A percentile compares a stretch with the other conserved stretches of the same genome.
Evolutionary conservation across 2,888 invertebrate species (phyloP).

Genomic region (Agonopterix heracliana): DNA sequence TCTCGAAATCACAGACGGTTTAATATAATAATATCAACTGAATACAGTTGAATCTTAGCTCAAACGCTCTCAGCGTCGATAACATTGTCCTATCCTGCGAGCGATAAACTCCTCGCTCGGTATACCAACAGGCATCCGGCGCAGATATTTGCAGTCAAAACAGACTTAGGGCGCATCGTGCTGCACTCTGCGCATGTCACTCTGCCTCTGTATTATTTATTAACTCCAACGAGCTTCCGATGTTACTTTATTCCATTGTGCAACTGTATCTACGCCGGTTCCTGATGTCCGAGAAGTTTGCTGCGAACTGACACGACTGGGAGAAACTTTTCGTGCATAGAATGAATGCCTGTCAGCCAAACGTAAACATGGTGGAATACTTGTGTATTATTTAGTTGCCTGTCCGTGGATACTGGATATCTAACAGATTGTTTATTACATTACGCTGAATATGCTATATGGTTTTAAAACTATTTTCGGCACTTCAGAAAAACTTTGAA

Average conservation of each 20-base stretch:
- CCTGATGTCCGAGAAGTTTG: slow-evolving; percentile 70
- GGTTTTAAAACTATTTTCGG: slow-evolving; percentile 4
- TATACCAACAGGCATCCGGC: slow-evolving; percentile 40
- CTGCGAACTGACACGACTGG: slow-evolving; percentile 58
- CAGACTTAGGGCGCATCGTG: slow-evolving; percentile 54
- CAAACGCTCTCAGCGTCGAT: too few species aligned
- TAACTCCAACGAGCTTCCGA: slow-evolving; percentile 75
- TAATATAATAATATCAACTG: too few species aligned
- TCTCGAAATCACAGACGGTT: too few species aligned
- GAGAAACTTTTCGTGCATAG: slow-evolving; percentile 72
- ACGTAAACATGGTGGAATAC: slow-evolving; percentile 63
- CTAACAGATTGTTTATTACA: slow-evolving; percentile 22
- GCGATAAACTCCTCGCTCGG: neutral
- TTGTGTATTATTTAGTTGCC: slow-evolving; percentile 52
- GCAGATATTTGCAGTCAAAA: slow-evolving; percentile 72
- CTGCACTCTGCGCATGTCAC: slow-evolving; percentile 69
- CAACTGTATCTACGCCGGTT: slow-evolving; percentile 57
- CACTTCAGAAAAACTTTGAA: neutral
- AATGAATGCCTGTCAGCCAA: slow-evolving; percentile 69
- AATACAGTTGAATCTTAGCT: too few species aligned
- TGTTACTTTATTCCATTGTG: slow-evolving; percentile 75
- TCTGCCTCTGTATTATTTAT: slow-evolving; percentile 71
- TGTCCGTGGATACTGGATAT: slow-evolving; percentile 31
- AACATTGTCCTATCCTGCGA: neutral
- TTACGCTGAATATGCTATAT: slow-evolving; percentile 10